Evolutionary conservation across 2,797 vertebrate species (phyloP), one percentile per base, ranked within the genome.

Genomic region (Delichon dasypus): DNA sequence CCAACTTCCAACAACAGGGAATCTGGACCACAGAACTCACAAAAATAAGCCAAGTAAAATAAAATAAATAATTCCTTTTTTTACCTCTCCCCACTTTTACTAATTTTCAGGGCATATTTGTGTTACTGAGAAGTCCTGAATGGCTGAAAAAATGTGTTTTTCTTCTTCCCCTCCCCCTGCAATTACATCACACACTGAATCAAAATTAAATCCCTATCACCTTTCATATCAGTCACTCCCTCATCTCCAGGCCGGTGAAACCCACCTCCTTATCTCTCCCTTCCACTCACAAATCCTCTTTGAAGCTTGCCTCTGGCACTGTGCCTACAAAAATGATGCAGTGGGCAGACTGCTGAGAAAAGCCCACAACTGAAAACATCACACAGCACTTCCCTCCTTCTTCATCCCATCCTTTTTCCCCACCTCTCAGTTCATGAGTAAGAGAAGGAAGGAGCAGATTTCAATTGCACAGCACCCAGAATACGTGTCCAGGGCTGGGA

Each of bases 141-240:
- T 1, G 11, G 42, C 51, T 62, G 44, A 48, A 51, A 51, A 65
- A 85, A 9, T 3, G 10, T 90, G 81, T 14, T 68, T 85, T 88
- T 65, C 66, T 90, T 77, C 61, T 79, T 65, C 29, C 15, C 10
- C 7, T 71, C 26, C 57, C 32, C 32, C 55, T 57, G 42, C 54
- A 54, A 91, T 94, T 80, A 83, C 81, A 83, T 85, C 84, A 95
- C 1, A 0, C 6, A 0, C 23, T 0, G 40, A 79, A 89, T 72
- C 68, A 66, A 93, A 97, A 90, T 38, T 74, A 74, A 79, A 83
- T 95, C 92, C 91, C 75, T 84, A 96, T 91, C 88, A 0, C 79
- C 34, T 64, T 79, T 45, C 61, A 3, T 88, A 93, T 95, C 93
- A 83, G 85, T 68, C 2, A 1, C 25, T 89, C 78, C 67, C 30